A percentile compares a stretch with the other conserved stretches of the same genome.
Evolutionary conservation across 2,113 vertebrate genomes (phyloP).

Genomic region (Dolichotis patagonum): DNA sequence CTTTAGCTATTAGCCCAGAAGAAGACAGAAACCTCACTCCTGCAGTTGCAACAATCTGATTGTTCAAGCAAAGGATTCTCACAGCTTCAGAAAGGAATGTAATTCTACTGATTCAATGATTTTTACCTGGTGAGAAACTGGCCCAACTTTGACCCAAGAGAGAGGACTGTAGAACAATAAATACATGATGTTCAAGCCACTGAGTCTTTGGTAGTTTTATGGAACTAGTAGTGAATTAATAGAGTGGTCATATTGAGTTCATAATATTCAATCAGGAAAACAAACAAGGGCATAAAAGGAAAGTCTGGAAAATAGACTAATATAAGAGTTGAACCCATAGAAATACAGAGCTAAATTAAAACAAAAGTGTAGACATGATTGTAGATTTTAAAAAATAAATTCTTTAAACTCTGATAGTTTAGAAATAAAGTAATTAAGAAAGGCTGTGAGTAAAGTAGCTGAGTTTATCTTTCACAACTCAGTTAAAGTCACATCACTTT

Average conservation of each 20-base stretch:
- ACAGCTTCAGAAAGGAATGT: not conserved
- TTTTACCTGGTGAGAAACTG: slow-evolving; percentile 16
- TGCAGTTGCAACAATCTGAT: not conserved
- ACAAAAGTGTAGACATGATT: not conserved
- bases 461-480: slow-evolving; percentile 8
- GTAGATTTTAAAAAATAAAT: not conserved
- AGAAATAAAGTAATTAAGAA: slow-evolving; percentile 7
- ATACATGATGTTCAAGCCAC: not conserved
- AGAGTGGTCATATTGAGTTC: not conserved
- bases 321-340: not conserved
- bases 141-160: not conserved
- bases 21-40: not conserved
- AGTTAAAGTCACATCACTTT: not conserved
- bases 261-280: not conserved
- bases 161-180: not conserved
- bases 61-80: not conserved
- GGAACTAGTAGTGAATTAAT: not conserved
- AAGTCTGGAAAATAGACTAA: not conserved
- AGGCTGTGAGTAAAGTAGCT: not conserved
- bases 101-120: not conserved
- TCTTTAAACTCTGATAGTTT: not conserved
- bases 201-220: not conserved
- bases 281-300: not conserved
- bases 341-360: not conserved
- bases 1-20: not conserved